Evolutionary conservation across 2,797 vertebrate genomes (phyloP).

Genomic region (Steatocranus sp.): DNA sequence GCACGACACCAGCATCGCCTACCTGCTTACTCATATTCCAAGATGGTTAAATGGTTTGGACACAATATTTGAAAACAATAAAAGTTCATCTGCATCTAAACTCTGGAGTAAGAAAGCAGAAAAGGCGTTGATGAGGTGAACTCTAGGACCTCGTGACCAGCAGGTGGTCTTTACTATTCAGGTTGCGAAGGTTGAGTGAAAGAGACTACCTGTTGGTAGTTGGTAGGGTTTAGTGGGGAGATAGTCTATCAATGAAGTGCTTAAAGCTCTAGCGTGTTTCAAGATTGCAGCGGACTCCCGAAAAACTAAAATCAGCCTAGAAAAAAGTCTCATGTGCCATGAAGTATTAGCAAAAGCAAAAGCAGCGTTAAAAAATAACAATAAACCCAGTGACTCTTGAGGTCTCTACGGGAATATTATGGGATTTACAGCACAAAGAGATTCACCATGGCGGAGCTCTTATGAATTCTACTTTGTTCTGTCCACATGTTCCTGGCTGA

Average conservation of each 20-base stretch:
- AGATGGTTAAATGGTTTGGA: not conserved
- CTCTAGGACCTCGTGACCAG: not conserved
- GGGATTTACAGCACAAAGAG: slow-evolving; percentile 28
- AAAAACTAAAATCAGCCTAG: not conserved
- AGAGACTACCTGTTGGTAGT: not conserved
- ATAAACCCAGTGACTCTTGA: not conserved
- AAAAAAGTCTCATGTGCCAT: not conserved
- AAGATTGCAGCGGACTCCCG: not conserved
- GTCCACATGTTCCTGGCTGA: slow-evolving; percentile 39
- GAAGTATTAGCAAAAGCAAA: not conserved
- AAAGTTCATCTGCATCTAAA: not conserved
- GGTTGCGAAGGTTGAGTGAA: not conserved
- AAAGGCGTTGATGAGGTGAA: not conserved
- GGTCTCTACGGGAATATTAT: slow-evolving; percentile 14
- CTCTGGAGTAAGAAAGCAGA: not conserved
- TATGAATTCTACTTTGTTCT: slow-evolving; percentile 13
- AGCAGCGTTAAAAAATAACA: not conserved
- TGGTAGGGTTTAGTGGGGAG: not conserved
- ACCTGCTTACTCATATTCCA: not conserved
- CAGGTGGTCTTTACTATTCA: slow-evolving; percentile 40
- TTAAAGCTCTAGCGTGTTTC: not conserved
- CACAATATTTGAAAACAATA: not conserved
- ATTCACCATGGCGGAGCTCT: not conserved
- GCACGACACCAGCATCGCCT: not conserved
- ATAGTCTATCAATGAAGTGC: not conserved